A percentile compares a stretch with the other conserved stretches of the same genome.
Conservation (phyloP, 2,797 vertebrate genomes). For the Notamacropus eugenii region DNA sequence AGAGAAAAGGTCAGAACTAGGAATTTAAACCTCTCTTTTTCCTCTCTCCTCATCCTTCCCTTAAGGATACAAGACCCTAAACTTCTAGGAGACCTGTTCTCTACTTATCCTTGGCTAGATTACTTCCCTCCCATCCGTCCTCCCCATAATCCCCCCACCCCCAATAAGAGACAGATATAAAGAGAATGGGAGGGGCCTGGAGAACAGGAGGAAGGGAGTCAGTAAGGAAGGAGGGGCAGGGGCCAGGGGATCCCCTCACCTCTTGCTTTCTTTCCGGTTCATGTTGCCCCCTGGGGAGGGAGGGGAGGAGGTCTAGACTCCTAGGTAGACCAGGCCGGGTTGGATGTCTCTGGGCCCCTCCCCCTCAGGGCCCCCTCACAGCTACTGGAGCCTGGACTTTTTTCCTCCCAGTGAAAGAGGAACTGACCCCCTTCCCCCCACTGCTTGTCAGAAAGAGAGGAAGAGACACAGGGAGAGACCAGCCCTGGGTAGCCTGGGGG, state of each 20-base stretch:
- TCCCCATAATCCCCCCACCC: not conserved
- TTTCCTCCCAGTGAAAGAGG: constrained; percentile 71
- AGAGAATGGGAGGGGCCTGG: not conserved
- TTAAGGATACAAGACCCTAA: not conserved
- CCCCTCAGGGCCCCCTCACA: constrained; percentile 47
- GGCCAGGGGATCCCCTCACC: constrained; percentile 72
- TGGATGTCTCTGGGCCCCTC: constrained; percentile 44
- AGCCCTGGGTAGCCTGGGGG: not conserved
- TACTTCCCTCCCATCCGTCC: rapidly evolving
- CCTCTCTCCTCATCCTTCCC: too few relatives aligned
- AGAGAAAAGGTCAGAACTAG: not conserved
- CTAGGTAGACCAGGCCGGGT: not conserved
- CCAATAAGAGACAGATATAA: not conserved
- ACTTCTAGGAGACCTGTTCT: not conserved
- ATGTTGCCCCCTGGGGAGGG: constrained; percentile 61
- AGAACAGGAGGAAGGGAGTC: not conserved
- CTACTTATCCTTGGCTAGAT: not conserved
- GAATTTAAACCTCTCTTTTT: not conserved
- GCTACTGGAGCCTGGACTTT: constrained; percentile 64
- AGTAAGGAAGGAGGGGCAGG: not conserved
- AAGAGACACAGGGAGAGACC: constrained; percentile 76
- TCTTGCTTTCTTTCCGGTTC: constrained; percentile 84
- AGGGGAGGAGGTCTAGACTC: constrained; percentile 18
- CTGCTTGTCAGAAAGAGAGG: constrained; percentile 71
- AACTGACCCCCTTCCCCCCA: constrained; percentile 66